Evolutionary conservation across 2,797 vertebrate species (phyloP), one percentile per base, ranked within the genome.

Genomic region (Natrix natrix): DNA sequence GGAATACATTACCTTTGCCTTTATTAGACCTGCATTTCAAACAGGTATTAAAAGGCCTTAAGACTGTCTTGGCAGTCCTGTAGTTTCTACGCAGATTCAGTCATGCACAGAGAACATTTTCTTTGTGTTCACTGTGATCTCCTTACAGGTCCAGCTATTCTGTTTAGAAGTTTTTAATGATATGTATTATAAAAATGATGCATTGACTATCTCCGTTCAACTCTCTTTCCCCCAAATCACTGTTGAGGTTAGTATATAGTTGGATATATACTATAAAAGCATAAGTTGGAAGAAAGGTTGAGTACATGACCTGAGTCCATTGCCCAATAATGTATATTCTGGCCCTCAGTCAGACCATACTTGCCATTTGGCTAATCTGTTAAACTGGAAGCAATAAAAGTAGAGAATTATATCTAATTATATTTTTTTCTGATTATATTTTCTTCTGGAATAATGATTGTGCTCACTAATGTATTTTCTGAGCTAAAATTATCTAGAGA

Each of bases 61-160:
- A 54, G 10, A n/a, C 48, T 0, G 0, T 56, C 1, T 20, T n/a
- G 86, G 52, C 28, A 37, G 17, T 86, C 89, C 8, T 43, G 88
- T n/a, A 48, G n/a, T 2, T 92, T 95, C 94, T n/a, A 2, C 56
- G 91, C 89, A 69, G 7, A 48, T 66, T 17, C 22, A 60, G 28
- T n/a, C 16, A 63, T 26, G 16, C 10, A 86, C 0, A 48, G 57
- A 37, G 60, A 17, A 7, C 17, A 59, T 20, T 59, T 92, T 57
- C 24, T 74, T 8, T 17, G 69, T 43, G 8, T 43, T 78, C 37
- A 37, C 8, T 43, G 16, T 78, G 17, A 20, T 78, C 32, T 78
- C 3, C 69, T 20, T 6, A 43, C 32, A 43, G 37, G 1, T 5
- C 55, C 37, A 59, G 10, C 26, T 57, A 52, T 57, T 24, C 20